Conservation (phyloP, 2,113 vertebrate species). For the Azemiops feae region DNA sequence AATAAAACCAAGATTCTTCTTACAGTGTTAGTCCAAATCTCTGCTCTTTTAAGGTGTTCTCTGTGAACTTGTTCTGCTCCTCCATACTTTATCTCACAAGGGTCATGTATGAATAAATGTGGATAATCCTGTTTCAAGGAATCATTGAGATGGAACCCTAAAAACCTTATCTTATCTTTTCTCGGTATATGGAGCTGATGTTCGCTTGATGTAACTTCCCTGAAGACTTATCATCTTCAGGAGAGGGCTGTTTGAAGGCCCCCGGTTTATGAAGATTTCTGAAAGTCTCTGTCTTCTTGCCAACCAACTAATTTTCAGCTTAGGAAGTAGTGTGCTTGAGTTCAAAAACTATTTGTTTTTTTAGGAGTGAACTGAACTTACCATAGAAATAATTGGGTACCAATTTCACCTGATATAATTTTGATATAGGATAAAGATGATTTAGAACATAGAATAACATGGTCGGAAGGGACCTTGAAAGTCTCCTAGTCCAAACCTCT, state of each 20-base stretch:
- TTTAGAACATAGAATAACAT: too few relatives aligned
- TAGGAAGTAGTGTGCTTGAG: neutral
- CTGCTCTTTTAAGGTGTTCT: neutral
- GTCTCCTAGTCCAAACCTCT: neutral
- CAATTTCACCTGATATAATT: neutral
- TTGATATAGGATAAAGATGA: neutral
- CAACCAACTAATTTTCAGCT: neutral
- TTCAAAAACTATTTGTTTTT: neutral
- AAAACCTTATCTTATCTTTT: neutral
- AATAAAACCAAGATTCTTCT: neutral
- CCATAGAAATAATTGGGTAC: neutral
- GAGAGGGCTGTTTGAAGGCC: neutral
- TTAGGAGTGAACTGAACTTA: neutral
- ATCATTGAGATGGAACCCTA: neutral
- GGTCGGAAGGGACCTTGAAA: too few relatives aligned
- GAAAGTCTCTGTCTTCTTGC: neutral
- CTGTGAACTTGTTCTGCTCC: neutral
- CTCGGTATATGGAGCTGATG: neutral
- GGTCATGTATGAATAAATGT: neutral
- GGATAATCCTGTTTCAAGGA: neutral
- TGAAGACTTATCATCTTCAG: neutral
- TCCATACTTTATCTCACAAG: neutral
- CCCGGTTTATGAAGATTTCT: neutral
- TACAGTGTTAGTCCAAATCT: neutral
- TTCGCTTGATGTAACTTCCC: neutral